Base-by-base conservation (phyloP, 2,113 vertebrate species). In the Anhinga anhinga region DNA sequence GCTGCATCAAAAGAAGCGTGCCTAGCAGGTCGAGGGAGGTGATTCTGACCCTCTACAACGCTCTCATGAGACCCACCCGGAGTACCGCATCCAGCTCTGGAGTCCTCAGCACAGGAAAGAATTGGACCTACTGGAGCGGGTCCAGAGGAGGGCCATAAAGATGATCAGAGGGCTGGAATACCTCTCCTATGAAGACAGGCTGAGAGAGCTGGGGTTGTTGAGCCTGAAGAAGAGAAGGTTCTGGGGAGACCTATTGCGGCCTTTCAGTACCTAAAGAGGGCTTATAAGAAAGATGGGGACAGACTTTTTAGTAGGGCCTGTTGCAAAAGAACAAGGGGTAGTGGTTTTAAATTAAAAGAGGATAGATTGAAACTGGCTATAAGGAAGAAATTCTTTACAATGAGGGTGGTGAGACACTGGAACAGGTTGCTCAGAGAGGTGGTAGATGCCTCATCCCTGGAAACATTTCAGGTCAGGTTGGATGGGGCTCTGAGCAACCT, bases 241-340 rank as follows among this genome's bases (percentile, higher is more conserved):
- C 2, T 13, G 1, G 47, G 25, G 9, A 70, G 13, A 42, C 50
- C 23, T 22, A 25, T 10, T 34, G 16, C 1, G 2, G 19, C 13
- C 11, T 58, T 8, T 4, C 15, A 25, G 1, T 58, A 26, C 23
- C 45, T 45, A 16, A 53, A 40, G 49, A 2, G 16, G 20, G 22
- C 15, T 25, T 74, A 7, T 15, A 52, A 22, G 36, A 42, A 25
- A 32, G 29, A 32, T 9, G 3, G 6, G 8, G 38, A 14, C 19
- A 61, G 14, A 30, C 19, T 30, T 61, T 61, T 61, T 30, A 40
- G 6, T 5, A 42, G 44, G 19, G 44, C 44, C 27, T 59, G 20
- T 29, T 9, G 44, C 0, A 9, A 27, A 5, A 65, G 36, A 22
- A 52, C 9, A 53, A 52, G 36, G 7, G 7, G 10, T 20, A 34